phyloP scores from a whole-genome alignment of 2,888 invertebrate genomes.

The Anoplius nigerrimus region DNA sequence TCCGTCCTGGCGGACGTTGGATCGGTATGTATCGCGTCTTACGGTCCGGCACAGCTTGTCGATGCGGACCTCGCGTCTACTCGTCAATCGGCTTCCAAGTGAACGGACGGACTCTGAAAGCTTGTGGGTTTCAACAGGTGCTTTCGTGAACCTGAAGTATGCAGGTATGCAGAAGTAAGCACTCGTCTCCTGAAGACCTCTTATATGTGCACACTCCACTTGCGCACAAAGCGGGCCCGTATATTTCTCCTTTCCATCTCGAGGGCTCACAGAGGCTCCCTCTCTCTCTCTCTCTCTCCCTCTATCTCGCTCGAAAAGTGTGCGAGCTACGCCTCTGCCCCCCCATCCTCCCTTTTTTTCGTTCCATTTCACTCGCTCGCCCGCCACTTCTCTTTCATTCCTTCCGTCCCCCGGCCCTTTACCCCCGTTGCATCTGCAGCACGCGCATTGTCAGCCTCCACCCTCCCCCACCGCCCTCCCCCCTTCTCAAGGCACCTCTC shows the following conservation, averaged over 20 bases:
- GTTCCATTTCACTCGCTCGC: slow-evolving; percentile 25
- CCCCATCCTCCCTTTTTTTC: slow-evolving; percentile 36
- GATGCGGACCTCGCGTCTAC: slow-evolving; percentile 23
- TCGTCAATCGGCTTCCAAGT: slow-evolving; percentile 43
- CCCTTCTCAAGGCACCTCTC: slow-evolving; percentile 36
- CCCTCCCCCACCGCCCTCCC: too few species aligned
- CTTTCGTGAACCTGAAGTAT: slow-evolving; percentile 64
- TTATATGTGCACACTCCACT: slow-evolving; percentile 63
- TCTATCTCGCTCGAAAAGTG: slow-evolving; percentile 53
- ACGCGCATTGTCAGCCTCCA: slow-evolving; percentile 41
- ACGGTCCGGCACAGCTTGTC: too few species aligned
- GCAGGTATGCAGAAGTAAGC: slow-evolving; percentile 70
- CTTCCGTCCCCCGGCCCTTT: slow-evolving; percentile 12
- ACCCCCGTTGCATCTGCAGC: slow-evolving; percentile 36
- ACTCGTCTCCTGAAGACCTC: slow-evolving; percentile 65
- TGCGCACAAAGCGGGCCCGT: slow-evolving; percentile 67
- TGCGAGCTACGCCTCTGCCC: slow-evolving; percentile 42
- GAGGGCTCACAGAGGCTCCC: slow-evolving; percentile 55
- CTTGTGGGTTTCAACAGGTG: slow-evolving; percentile 70
- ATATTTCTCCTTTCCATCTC: slow-evolving; percentile 65
- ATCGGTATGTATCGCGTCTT: too few species aligned
- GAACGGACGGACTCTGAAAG: slow-evolving; percentile 52
- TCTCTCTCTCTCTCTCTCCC: slow-evolving; percentile 46
- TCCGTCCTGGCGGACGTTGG: too few species aligned
- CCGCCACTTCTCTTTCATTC: background rate